phyloP scores from a whole-genome alignment of 2,888 invertebrate genomes.

The Ochropacha duplaris region DNA sequence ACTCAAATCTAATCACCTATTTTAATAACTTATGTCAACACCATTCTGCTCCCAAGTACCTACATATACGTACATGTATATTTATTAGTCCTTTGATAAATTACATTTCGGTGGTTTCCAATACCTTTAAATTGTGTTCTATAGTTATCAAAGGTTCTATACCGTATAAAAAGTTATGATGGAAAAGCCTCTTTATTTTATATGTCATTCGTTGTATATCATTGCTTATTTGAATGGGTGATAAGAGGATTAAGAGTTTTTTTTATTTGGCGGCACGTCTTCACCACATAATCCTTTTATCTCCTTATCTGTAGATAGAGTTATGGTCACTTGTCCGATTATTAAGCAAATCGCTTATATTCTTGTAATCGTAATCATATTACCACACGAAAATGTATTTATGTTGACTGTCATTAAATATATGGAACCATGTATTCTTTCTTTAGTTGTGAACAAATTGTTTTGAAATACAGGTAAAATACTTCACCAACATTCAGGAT shows the following conservation, averaged over 20 bases:
- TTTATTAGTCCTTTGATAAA: too few relatives aligned
- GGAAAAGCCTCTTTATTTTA: not conserved
- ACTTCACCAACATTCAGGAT: too few relatives aligned
- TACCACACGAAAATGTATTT: not conserved
- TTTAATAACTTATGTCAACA: too few relatives aligned
- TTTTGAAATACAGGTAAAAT: not conserved
- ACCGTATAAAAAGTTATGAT: not conserved
- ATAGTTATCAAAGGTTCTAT: not conserved
- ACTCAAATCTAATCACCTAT: too few relatives aligned
- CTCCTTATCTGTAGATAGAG: not conserved
- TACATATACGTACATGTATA: too few relatives aligned
- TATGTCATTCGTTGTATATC: too few relatives aligned
- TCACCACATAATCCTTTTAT: not conserved
- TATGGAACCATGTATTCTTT: not conserved
- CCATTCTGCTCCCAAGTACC: too few relatives aligned
- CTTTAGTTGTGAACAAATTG: too few relatives aligned
- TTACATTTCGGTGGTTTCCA: too few relatives aligned
- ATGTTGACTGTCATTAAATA: too few relatives aligned
- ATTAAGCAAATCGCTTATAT: not conserved
- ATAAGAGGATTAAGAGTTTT: not conserved
- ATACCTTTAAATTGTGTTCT: not conserved
- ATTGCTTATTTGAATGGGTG: not conserved
- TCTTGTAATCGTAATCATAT: not conserved
- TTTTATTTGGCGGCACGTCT: not conserved
- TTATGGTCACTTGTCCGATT: not conserved